Base-by-base conservation (phyloP, 2,797 vertebrate genomes). In the Eremophila alpestris region DNA sequence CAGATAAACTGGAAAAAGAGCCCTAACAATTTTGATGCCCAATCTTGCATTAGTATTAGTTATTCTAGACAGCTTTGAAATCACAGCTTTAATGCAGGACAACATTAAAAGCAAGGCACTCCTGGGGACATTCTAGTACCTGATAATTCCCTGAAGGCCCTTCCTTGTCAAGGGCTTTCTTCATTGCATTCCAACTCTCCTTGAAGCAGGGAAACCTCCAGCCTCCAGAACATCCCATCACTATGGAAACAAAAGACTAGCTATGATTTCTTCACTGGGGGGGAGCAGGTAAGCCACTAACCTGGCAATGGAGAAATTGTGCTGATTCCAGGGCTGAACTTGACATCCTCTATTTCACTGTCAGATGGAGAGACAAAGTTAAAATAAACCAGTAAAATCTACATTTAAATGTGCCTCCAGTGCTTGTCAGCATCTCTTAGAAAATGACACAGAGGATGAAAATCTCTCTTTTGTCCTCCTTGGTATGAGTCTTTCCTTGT, bases 141-240 rank as follows among this genome's bases (percentile, higher is more conserved):
- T 94, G 68, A 67, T 94, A 91, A 73, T 96, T 96, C 95, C 74
- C 91, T 92, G 80, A 87, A 84, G 73, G 46, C 88, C 82, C 65
- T 95, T 85, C 52, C 26, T 59, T 96, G 68, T 88, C 92, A 69
- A 92, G 89, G 93, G 64, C 82, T 95, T 97, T 95, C 87, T 96
- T 89, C 91, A 55, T 74, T 90, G 83, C 83, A 89, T 87, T 90
- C 60, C 76, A 93, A 48, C 16, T 94, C 63, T 90, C n/a, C 87
- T 91, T 56, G 65, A 87, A 83, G n/a, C 16, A 78, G 79, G 94
- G 85, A 95, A 94, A 56, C 48, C 54, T 94, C 71, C 91, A 87
- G 40, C 71, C 63, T 89, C 89, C 21, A 4, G 32, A 73, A 62
- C 30, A 86, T 74, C 48, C 36, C 32, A 16, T 89, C 67, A 51